Evolutionary conservation across 2,113 vertebrate genomes (phyloP).

Genomic region (Pica pica): DNA sequence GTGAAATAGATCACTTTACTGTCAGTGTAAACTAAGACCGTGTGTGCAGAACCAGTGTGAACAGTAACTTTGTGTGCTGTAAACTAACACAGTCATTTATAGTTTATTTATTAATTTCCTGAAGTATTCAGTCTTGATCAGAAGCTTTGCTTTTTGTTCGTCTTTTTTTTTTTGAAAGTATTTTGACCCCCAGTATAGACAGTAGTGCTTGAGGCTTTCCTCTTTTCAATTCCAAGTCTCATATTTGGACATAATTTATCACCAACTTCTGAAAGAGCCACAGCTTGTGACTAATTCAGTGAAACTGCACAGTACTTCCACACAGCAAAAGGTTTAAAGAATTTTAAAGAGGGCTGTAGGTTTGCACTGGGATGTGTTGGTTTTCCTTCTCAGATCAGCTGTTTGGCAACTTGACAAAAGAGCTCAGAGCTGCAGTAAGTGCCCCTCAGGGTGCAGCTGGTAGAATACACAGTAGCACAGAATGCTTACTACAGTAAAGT

Average conservation of each 20-base stretch:
- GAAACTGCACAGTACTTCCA: not conserved
- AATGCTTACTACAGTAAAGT: not conserved
- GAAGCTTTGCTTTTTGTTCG: not conserved
- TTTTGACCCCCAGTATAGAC: not conserved
- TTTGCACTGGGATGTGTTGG: not conserved
- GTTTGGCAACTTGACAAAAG: not conserved
- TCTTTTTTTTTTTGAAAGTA: not conserved
- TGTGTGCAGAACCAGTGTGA: not conserved
- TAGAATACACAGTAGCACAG: not conserved
- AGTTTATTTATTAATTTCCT: not conserved
- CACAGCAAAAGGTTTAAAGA: not conserved
- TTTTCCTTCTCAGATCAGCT: not conserved
- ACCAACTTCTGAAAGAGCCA: not conserved
- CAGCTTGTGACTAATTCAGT: not conserved
- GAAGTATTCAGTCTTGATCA: not conserved
- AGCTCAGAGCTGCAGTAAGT: not conserved
- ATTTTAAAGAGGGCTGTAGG: not conserved
- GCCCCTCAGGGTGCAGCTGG: not conserved
- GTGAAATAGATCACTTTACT: not conserved
- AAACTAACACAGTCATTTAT: not conserved
- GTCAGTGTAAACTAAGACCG: not conserved
- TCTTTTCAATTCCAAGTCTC: not conserved
- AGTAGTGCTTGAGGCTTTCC: not conserved
- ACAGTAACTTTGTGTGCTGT: not conserved
- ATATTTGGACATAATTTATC: not conserved